Percentiles rank a stretch among this genome's conserved stretches.
Evolutionary conservation across 2,113 vertebrate species (phyloP).

Genomic region (Dromas ardeola): DNA sequence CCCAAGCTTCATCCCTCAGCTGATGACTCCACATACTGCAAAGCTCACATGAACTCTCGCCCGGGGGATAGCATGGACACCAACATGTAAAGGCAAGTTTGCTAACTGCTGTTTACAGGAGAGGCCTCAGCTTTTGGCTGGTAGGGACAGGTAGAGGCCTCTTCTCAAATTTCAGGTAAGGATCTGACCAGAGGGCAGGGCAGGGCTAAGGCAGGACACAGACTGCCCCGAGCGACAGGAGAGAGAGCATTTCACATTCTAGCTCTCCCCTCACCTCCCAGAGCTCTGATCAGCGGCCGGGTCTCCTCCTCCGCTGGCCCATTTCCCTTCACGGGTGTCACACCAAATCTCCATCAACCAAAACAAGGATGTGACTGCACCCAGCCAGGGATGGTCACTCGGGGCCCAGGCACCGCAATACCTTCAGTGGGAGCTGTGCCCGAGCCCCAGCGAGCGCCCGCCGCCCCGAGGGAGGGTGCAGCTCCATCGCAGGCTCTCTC

Average conservation of each 20-base stretch:
- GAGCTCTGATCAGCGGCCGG: accelerated
- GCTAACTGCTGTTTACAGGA: background rate
- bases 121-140: background rate
- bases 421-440: background rate
- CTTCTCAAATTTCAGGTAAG: conserved; percentile 20
- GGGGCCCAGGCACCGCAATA: accelerated
- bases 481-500: background rate
- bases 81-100: conserved; percentile 6
- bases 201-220: background rate
- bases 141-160: background rate
- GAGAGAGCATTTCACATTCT: background rate
- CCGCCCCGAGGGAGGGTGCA: background rate
- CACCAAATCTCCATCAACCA: background rate
- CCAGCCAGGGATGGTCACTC: background rate
- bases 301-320: background rate
- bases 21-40: background rate
- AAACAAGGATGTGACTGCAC: background rate
- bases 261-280: background rate
- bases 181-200: conserved; percentile 7
- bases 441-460: background rate
- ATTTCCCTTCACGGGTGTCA: background rate
- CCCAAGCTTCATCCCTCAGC: background rate
- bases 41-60: background rate
- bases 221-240: background rate
- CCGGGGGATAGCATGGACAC: background rate